Conservation (phyloP, 2,888 invertebrate genomes). For the Eupithecia insigniata region DNA sequence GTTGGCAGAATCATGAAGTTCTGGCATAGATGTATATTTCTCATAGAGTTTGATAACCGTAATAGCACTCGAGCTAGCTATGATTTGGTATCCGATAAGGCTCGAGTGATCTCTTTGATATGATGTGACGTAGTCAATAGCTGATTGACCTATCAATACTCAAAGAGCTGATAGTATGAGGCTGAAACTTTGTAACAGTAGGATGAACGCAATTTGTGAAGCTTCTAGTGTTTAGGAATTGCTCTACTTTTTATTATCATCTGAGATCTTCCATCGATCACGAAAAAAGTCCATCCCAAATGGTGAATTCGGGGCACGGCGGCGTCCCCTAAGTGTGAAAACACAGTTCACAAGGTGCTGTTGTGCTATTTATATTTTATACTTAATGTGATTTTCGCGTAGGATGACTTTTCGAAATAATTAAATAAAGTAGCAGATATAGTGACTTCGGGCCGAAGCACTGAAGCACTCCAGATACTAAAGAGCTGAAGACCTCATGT, state of each 20-base stretch:
- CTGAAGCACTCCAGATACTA: not conserved
- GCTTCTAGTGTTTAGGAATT: not conserved
- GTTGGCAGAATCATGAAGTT: not conserved
- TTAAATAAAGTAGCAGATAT: too few relatives aligned
- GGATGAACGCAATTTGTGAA: not conserved
- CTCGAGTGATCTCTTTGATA: constrained; percentile 17
- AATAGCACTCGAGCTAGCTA: constrained; percentile 5
- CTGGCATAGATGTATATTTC: not conserved
- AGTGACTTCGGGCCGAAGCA: too few relatives aligned
- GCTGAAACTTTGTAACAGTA: not conserved
- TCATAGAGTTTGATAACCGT: constrained; percentile 5
- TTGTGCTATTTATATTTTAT: too few relatives aligned
- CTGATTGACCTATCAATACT: constrained; percentile 1
- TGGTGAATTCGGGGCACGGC: too few relatives aligned
- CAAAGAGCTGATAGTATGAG: not conserved
- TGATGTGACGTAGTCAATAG: not conserved
- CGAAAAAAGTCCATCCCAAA: too few relatives aligned
- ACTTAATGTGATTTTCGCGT: too few relatives aligned
- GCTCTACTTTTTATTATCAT: not conserved
- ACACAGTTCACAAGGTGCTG: too few relatives aligned
- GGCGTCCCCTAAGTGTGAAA: too few relatives aligned
- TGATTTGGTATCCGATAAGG: constrained; percentile 7
- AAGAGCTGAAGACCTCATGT: not conserved
- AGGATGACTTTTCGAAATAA: too few relatives aligned
- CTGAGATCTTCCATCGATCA: not conserved